These are phyloP conservation scores for Dicranocentrus wangi DNA, from an alignment of 2,888 invertebrate genomes.

Conservation along the genomic window DNA sequence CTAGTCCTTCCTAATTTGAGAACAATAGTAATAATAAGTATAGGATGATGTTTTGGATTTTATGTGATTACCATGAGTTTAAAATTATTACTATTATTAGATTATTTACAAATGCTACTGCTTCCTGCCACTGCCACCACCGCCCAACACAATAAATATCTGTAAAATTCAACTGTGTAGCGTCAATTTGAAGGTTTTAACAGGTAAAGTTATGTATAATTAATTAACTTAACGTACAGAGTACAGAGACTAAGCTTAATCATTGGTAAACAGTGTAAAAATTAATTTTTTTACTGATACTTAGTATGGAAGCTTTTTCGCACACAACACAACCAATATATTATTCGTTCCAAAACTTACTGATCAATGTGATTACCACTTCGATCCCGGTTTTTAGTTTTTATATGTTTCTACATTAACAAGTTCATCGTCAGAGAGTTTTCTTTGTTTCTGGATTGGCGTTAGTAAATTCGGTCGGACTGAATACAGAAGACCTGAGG, in stretches of 20 bases:
- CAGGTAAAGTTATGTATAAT: slow-evolving; percentile 2
- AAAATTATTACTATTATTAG: background rate
- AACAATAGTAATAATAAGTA: too few relatives aligned
- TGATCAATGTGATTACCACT: too few relatives aligned
- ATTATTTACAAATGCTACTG: background rate
- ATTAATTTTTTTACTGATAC: slow-evolving; percentile 9
- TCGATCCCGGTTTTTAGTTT: too few relatives aligned
- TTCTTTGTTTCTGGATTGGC: too few relatives aligned
- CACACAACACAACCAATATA: slow-evolving; percentile 18
- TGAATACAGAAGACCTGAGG: background rate
- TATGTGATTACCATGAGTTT: background rate
- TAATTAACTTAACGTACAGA: slow-evolving; percentile 1
- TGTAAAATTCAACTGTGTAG: background rate
- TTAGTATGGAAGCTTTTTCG: slow-evolving; percentile 11
- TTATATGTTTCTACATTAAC: too few relatives aligned
- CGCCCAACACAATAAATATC: background rate
- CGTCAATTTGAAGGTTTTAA: background rate
- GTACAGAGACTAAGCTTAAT: background rate
- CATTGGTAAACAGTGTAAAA: slow-evolving; percentile 1
- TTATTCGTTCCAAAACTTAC: too few relatives aligned
- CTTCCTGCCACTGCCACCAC: slow-evolving; percentile 19
- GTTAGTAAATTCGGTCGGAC: background rate
- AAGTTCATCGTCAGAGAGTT: too few relatives aligned
- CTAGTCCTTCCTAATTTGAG: background rate
- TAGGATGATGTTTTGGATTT: too few relatives aligned